A percentile compares a stretch with the other conserved stretches of the same genome.
These are phyloP conservation scores for Tetragnatha versicolor DNA, from an alignment of 1,140 invertebrate species.

Conservation along the genomic window DNA sequence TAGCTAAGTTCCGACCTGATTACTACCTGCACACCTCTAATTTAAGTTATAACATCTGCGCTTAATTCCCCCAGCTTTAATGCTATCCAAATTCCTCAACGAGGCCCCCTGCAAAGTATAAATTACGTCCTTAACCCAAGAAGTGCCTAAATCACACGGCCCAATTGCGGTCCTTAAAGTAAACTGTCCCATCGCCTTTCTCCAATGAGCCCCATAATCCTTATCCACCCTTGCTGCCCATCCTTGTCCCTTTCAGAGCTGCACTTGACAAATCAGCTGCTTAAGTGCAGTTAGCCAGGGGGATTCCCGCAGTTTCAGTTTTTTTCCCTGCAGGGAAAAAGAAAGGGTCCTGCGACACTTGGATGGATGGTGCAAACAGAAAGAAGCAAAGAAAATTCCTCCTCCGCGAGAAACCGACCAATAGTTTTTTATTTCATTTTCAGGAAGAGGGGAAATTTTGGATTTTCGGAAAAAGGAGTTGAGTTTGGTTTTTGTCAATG, in stretches of 20 bases:
- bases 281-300: constrained; percentile 42
- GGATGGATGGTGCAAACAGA: constrained; percentile 36
- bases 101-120: no score
- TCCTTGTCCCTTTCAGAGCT: constrained; percentile 22
- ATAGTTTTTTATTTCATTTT: not conserved
- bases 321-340: constrained; percentile 28
- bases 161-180: not conserved
- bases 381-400: not conserved
- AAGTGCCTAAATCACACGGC: not conserved
- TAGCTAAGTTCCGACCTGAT: no score
- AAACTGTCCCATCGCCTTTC: not conserved
- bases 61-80: no score
- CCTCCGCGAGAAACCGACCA: not conserved
- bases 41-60: no score
- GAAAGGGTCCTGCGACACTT: constrained; percentile 18
- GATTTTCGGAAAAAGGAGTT: no score
- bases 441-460: no score
- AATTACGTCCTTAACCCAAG: no score
- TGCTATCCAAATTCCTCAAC: no score
- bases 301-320: constrained; percentile 13
- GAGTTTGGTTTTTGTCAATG: no score
- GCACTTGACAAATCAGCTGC: constrained; percentile 49
- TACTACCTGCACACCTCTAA: no score
- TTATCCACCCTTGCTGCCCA: constrained; percentile 1
- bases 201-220: constrained; percentile 18